Conservation (phyloP, 1,140 invertebrate species). For the Drosophila murphyi region DNA sequence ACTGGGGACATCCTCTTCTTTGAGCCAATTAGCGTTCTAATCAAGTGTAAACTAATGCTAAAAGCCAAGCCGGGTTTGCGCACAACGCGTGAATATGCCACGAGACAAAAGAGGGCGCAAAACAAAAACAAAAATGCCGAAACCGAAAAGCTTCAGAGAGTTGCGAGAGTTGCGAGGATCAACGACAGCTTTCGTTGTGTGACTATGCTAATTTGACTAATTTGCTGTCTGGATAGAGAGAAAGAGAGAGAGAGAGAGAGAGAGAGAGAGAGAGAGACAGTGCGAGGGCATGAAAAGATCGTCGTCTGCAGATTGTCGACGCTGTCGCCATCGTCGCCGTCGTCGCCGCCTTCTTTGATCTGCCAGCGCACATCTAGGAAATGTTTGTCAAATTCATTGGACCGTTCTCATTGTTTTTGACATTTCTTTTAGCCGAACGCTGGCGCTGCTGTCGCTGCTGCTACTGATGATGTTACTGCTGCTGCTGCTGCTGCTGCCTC, state of each 20-base stretch:
- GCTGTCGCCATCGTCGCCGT: conserved; percentile 38
- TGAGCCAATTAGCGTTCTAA: conserved; percentile 79
- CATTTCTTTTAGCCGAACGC: conserved; percentile 73
- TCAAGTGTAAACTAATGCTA: conserved; percentile 83
- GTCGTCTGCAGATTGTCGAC: conserved; percentile 10
- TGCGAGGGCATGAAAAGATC: conserved; percentile 25
- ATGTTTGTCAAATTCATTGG: conserved; percentile 84
- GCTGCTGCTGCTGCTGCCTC: conserved; percentile 18
- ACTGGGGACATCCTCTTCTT: conserved; percentile 1
- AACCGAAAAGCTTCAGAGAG: conserved; percentile 17
- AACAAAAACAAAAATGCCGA: conserved; percentile 9
- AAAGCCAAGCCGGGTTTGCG: conserved; percentile 77
- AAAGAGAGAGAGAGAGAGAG: conserved; percentile 1
- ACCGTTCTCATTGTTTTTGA: conserved; percentile 84
- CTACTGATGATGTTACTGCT: conserved; percentile 17
- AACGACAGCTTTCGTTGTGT: conserved; percentile 44
- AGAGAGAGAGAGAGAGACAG: conserved; percentile 6
- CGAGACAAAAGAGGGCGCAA: conserved; percentile 61
- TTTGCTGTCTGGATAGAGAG: conserved; percentile 40
- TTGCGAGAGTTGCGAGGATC: conserved; percentile 23
- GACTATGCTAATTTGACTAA: conserved; percentile 74
- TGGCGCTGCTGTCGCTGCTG: background rate
- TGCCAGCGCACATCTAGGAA: conserved; percentile 83
- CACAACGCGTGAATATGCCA: conserved; percentile 79
- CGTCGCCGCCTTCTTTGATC: conserved; percentile 72